phyloP scores from a whole-genome alignment of 1,140 invertebrate genomes.

The Macrosteles quadrilineatus region DNA sequence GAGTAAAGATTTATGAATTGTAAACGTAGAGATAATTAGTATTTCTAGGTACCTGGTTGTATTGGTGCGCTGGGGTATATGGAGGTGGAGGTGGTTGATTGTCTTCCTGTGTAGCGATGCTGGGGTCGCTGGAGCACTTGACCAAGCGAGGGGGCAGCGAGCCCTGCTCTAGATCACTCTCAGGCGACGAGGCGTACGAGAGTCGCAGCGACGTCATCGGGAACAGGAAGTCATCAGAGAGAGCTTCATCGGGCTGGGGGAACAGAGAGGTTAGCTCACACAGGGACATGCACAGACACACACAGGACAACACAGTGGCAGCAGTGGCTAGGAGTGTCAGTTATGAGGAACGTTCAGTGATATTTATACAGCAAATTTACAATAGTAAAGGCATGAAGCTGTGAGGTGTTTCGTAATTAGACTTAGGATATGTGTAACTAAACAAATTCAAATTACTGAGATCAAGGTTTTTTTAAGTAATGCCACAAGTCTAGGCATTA shows the following conservation, averaged over 20 bases:
- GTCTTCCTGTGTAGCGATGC: conserved; percentile 71
- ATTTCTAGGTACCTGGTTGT: conserved; percentile 48
- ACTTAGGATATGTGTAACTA: too few relatives aligned
- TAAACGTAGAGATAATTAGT: too few relatives aligned
- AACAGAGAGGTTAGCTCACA: conserved; percentile 50
- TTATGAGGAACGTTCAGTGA: background rate
- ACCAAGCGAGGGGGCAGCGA: conserved; percentile 69
- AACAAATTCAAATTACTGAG: too few relatives aligned
- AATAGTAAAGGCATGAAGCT: too few relatives aligned
- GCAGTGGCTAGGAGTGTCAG: background rate
- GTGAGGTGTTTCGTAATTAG: too few relatives aligned
- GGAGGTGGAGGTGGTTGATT: conserved; percentile 60
- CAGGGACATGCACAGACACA: conserved; percentile 36
- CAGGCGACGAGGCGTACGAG: conserved; percentile 93
- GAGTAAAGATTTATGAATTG: too few relatives aligned
- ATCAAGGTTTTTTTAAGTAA: too few relatives aligned
- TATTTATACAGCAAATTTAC: too few relatives aligned
- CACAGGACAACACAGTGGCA: conserved; percentile 26
- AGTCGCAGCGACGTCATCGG: conserved; percentile 91
- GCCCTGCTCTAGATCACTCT: conserved; percentile 81
- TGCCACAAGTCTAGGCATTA: too few relatives aligned
- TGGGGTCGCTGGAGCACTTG: conserved; percentile 83
- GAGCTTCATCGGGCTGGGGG: conserved; percentile 73
- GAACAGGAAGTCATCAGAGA: conserved; percentile 96
- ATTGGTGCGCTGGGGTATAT: conserved; percentile 61